Evolutionary conservation across 2,888 invertebrate species (phyloP), one percentile per base, ranked within the genome.

Genomic region (Dyspetes luteomarginatus): DNA sequence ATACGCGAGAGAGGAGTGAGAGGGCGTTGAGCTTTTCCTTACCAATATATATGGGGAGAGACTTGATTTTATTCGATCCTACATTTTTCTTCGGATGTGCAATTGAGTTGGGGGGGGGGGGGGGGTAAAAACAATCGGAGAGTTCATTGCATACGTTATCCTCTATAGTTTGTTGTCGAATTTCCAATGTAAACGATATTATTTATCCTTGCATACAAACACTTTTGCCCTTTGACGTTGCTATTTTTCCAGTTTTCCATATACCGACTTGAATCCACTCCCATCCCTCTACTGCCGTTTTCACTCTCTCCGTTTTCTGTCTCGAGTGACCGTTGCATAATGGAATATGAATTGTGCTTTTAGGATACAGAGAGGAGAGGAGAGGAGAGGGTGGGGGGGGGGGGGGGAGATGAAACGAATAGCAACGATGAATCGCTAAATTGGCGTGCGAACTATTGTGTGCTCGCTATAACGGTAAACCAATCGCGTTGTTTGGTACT

Each of bases 311-410:
- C 56, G 5, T 72, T 60, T 72, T 62, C 41, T 36, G 36, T 41
- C 41, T 30, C 30, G 2, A 9, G 36, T 15, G n/a, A 72, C n/a
- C 69, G 22, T 62, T 50, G 60, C 72, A 60, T 62, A 72, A 72
- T 52, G 72, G 72, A 72, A 72, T 62, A 62, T 50, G 36, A 28
- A 72, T 72, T 50, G 50, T 60, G 72, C 60, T 72, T 62, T 52
- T 62, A 62, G 50, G 36, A 58, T 28, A 43, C 36, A 41, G 41
- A 55, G 26, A 41, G 19, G 41, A 36, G n/a, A 58, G 22, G 12
- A 24, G 22, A 5, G 19, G 22, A 15, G 41, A 36, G 3, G 19
- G 22, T 17, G 9, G 41, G 36, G 3, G 19, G 22, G 28, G 9
- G 41, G 36, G 60, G 36, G 60, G 22, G 36, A 19, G 3, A 36